These are phyloP conservation scores for Tyto alba DNA, from an alignment of 2,113 vertebrate species.

Conservation along the genomic window DNA sequence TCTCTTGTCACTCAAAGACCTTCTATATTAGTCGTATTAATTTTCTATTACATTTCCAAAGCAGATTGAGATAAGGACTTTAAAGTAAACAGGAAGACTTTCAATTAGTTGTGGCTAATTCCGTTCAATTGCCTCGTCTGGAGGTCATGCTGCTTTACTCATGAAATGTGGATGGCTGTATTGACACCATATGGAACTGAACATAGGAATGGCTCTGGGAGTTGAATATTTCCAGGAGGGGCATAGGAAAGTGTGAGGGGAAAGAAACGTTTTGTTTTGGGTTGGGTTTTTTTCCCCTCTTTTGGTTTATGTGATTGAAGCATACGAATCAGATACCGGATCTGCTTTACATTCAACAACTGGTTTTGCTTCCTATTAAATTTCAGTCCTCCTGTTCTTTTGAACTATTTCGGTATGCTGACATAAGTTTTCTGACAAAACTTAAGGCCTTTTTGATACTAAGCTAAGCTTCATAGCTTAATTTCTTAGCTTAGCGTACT, in stretches of 20 bases:
- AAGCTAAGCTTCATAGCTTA: background rate
- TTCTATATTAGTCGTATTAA: conserved; percentile 48
- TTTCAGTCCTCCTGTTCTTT: background rate
- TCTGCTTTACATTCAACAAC: background rate
- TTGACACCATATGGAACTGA: conserved; percentile 72
- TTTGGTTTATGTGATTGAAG: background rate
- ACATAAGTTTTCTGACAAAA: background rate
- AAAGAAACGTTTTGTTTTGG: background rate
- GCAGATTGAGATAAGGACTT: conserved; percentile 70
- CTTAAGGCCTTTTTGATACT: background rate
- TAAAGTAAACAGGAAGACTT: conserved; percentile 77
- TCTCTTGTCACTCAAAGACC: background rate
- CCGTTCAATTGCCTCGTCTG: conserved; percentile 75
- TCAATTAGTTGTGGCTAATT: conserved; percentile 86
- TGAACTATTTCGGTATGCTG: background rate
- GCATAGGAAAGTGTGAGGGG: background rate
- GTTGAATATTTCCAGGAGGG: conserved; percentile 16
- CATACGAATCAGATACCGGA: background rate
- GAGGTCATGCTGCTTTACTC: conserved; percentile 71
- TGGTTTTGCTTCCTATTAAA: background rate
- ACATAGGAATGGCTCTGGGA: conserved; percentile 21
- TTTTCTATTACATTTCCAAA: conserved; percentile 63
- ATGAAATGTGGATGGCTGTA: conserved; percentile 66
- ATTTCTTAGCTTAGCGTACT: background rate
- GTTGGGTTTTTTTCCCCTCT: background rate